phyloP scores from a whole-genome alignment of 1,140 invertebrate species.

The Periplaneta americana region DNA sequence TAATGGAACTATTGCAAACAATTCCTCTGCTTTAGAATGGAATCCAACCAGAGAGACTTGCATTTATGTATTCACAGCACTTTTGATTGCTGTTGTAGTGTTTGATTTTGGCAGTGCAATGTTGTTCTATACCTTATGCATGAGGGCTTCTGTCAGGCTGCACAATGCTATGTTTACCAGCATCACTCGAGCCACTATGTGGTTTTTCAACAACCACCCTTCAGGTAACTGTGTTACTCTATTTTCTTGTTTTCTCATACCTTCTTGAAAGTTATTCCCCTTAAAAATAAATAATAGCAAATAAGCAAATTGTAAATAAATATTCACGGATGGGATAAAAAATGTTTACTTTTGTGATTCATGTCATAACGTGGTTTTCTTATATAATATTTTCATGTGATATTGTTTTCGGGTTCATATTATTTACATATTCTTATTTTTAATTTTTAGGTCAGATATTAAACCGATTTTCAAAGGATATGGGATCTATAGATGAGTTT shows the following conservation, averaged over 20 bases:
- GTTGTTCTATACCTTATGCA: constrained; percentile 62
- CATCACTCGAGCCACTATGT: constrained; percentile 68
- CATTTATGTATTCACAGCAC: constrained; percentile 54
- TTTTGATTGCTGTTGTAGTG: constrained; percentile 52
- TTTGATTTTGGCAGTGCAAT: constrained; percentile 50
- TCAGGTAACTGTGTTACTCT: constrained; percentile 60
- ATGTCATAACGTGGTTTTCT: no score
- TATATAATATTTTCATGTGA: no score
- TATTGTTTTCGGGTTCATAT: no score
- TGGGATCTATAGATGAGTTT: constrained; percentile 79
- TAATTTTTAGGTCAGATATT: constrained; percentile 51
- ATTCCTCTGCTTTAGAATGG: background rate
- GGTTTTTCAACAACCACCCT: constrained; percentile 79
- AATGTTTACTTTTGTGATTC: no score
- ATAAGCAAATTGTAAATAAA: no score
- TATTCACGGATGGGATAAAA: no score
- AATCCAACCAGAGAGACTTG: constrained; percentile 30
- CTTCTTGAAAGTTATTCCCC: no score
- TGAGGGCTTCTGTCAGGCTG: constrained; percentile 63
- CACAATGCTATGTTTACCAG: constrained; percentile 77
- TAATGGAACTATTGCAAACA: no score
- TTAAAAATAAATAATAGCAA: no score
- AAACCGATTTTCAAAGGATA: constrained; percentile 80
- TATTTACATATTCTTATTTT: no score
- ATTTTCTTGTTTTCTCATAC: no score